These are phyloP conservation scores for Psettodes erumei DNA, from an alignment of 2,113 vertebrate species.

Conservation along the genomic window DNA sequence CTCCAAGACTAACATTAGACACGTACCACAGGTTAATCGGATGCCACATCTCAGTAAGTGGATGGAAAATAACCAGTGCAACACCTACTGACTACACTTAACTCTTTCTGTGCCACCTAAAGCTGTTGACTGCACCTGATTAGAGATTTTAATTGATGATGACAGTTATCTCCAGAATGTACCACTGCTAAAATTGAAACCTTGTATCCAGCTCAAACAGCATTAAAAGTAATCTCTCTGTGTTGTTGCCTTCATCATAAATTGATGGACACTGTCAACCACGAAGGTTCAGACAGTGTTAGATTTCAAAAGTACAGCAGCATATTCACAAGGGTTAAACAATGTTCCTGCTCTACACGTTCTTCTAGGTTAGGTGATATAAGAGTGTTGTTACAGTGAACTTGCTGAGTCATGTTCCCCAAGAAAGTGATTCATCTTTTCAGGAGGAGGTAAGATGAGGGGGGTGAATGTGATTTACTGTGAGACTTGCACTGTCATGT, in stretches of 20 bases:
- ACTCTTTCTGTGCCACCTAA: background rate
- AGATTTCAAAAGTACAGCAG: background rate
- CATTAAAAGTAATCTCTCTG: background rate
- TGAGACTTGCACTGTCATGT: background rate
- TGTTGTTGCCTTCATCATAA: background rate
- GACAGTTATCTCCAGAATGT: background rate
- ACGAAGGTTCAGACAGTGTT: background rate
- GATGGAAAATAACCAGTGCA: constrained; percentile 58
- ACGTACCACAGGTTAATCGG: constrained; percentile 33
- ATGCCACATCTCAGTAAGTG: constrained; percentile 26
- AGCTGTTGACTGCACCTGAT: background rate
- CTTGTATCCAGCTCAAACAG: background rate
- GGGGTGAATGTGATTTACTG: background rate
- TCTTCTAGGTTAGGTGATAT: constrained; percentile 26
- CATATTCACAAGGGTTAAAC: constrained; percentile 23
- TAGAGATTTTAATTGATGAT: background rate
- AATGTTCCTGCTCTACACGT: constrained; percentile 6
- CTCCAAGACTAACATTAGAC: constrained; percentile 56
- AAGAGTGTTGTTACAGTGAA: constrained; percentile 26
- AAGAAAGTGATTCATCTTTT: constrained; percentile 19
- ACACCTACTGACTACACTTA: constrained; percentile 7
- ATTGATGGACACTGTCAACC: too few relatives aligned
- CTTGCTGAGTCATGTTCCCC: constrained; percentile 6
- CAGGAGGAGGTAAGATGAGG: background rate
- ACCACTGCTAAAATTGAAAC: background rate